Evolutionary conservation across 2,797 vertebrate species (phyloP).

Genomic region (Pipistrellus pygmaeus): DNA sequence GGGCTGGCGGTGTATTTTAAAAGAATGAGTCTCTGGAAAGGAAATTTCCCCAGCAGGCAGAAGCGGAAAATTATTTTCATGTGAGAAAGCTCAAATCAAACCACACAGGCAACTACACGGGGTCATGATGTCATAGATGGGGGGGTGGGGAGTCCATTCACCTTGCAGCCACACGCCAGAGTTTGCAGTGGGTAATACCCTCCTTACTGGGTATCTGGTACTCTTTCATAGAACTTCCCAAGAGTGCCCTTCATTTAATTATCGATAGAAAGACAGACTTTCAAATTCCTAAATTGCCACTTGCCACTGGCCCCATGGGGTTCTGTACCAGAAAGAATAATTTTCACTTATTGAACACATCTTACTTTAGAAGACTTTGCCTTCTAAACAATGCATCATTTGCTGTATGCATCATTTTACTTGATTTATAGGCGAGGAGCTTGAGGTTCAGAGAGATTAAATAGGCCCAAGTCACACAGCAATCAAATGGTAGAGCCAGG

Average conservation of each 20-base stretch:
- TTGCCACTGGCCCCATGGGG: background rate
- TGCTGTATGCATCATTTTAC: too few species aligned
- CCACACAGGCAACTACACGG: background rate
- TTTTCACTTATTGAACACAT: background rate
- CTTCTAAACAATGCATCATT: background rate
- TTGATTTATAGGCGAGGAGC: background rate
- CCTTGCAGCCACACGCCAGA: background rate
- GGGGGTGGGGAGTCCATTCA: too few species aligned
- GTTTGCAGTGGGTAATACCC: background rate
- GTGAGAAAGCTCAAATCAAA: background rate
- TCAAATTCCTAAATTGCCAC: background rate
- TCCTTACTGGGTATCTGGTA: background rate
- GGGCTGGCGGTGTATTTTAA: background rate
- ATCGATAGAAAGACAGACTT: background rate
- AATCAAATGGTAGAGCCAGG: background rate
- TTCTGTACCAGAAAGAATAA: background rate
- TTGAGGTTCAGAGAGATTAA: background rate
- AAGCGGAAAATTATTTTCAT: background rate
- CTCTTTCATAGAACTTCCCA: background rate
- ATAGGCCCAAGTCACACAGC: background rate
- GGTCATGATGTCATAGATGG: background rate
- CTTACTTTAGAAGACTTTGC: background rate
- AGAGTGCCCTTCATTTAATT: background rate
- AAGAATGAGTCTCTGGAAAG: slow-evolving; percentile 18
- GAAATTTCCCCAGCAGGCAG: background rate